phyloP scores from a whole-genome alignment of 2,797 vertebrate genomes.

The Vespertilio murinus region DNA sequence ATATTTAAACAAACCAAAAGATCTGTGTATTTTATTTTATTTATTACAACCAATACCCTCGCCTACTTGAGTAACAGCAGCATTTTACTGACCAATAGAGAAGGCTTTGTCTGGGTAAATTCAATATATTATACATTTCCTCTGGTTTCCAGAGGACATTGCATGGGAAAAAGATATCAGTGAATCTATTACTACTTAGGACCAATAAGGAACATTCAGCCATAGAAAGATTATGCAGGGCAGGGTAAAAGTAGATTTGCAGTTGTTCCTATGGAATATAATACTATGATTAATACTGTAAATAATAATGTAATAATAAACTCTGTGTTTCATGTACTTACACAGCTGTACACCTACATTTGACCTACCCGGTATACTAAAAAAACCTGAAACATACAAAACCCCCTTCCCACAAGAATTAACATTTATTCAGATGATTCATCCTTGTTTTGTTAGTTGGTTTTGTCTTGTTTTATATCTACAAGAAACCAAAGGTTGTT shows the following conservation, averaged over 20 bases:
- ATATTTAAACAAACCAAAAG: neutral
- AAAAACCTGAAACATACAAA: neutral
- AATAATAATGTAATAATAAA: neutral
- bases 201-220: neutral
- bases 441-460: neutral
- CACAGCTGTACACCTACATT: neutral
- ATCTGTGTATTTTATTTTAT: neutral
- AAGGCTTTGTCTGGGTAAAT: neutral
- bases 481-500: neutral
- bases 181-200: too few species aligned
- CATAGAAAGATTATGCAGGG: neutral
- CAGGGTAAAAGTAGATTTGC: neutral
- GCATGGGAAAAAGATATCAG: neutral
- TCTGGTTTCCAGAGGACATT: neutral
- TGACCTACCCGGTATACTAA: neutral
- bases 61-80: neutral
- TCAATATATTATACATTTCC: neutral
- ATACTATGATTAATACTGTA: neutral
- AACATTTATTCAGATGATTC: neutral
- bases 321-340: neutral
- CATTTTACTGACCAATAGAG: neutral
- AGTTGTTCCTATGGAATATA: neutral
- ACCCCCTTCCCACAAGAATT: neutral
- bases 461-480: neutral
- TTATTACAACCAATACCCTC: neutral